Conservation (phyloP, 1,140 invertebrate genomes). For the Diorhabda sublineata region DNA sequence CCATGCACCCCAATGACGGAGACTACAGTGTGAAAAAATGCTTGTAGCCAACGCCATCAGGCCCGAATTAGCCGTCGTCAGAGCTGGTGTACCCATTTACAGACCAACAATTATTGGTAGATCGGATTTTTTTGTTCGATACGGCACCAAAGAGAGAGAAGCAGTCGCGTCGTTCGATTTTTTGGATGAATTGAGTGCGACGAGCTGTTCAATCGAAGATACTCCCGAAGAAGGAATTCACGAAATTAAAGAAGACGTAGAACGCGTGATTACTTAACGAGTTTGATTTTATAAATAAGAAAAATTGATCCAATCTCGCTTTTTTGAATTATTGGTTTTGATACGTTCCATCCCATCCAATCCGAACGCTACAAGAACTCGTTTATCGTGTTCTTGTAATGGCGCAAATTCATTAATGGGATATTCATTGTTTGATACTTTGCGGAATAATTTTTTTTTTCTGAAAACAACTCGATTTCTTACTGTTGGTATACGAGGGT, state of each 20-base stretch:
- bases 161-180: slow-evolving; percentile 76
- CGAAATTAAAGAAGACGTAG: slow-evolving; percentile 7
- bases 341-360: no score
- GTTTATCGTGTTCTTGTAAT: no score
- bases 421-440: no score
- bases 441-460: no score
- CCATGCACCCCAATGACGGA: slow-evolving; percentile 48
- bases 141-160: slow-evolving; percentile 71
- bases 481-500: no score
- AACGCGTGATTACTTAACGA: not conserved
- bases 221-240: slow-evolving; percentile 28
- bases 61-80: slow-evolving; percentile 54
- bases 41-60: slow-evolving; percentile 57
- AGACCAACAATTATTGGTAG: slow-evolving; percentile 69
- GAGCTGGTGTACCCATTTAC: slow-evolving; percentile 34
- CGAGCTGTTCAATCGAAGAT: slow-evolving; percentile 50
- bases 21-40: slow-evolving; percentile 41
- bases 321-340: no score
- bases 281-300: no score
- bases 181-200: slow-evolving; percentile 62
- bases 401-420: no score
- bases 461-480: no score
- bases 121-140: slow-evolving; percentile 70
- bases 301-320: no score
- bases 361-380: no score